Evolutionary conservation across 1,140 invertebrate species (phyloP), one percentile per base, ranked within the genome.

Genomic region (Drosophila melanogaster): DNA sequence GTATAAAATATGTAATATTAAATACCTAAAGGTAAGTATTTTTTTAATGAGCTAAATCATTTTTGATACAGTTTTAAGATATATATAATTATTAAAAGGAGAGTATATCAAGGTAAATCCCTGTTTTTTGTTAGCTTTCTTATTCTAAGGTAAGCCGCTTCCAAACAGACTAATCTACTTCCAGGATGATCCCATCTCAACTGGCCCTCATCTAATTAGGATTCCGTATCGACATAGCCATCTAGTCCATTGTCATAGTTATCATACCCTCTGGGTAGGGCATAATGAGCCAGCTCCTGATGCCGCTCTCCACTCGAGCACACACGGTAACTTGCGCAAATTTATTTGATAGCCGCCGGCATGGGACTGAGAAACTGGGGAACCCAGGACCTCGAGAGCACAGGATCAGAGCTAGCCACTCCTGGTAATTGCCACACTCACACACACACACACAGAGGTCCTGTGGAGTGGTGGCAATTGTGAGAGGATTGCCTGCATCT

Each of bases 361-460:
- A 2, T 35, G 64, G 40, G 38, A 47, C 49, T 69, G 33, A 37
- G 22, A 38, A 49, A 44, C 46, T 11, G 24, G 11, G 33, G 56
- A 38, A 24, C 43, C 43, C 12, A 22, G 22, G 30, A 37, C n/a
- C 12, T 10, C 49, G 30, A 46, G 30, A n/a, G 30, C 40, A 40
- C 43, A 61, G 83, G 79, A 70, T 70, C 83, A 72, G 67, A 44
- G 55, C 64, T 49, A 40, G 71, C 61, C 83, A 86, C 83, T 86
- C 56, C 75, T 75, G 66, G 80, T 84, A 84, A 84, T 84, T 84
- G 80, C 70, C 80, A 67, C 77, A 67, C 58, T 58, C 46, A 49
- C 26, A 22, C 77, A 66, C 76, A 64, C 55, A 60, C 33, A 37
- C 35, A 38, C 4, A 30, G 30, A 49, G 12, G n/a, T 47, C 12